phyloP scores from a whole-genome alignment of 2,888 invertebrate species.

The Calliphora vomitoria region DNA sequence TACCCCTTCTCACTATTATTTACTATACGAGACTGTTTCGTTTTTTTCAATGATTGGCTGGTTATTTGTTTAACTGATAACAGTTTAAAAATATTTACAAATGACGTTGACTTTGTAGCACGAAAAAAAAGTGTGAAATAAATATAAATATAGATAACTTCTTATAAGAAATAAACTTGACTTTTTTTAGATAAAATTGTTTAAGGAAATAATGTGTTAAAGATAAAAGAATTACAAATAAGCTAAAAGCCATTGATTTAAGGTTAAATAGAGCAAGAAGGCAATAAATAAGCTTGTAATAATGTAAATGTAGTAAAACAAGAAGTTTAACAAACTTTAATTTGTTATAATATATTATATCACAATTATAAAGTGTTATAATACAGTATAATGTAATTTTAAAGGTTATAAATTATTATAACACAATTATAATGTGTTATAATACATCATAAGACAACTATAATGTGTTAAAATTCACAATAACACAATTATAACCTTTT shows the following conservation, averaged over 20 bases:
- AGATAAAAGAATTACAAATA: background rate
- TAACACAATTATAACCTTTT: no score
- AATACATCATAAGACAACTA: no score
- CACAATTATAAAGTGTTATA: no score
- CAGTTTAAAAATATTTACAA: background rate
- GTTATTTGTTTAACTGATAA: background rate
- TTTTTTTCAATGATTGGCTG: background rate
- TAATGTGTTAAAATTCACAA: no score
- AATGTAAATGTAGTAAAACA: no score
- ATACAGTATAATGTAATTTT: no score
- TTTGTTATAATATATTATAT: no score
- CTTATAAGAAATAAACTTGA: conserved; percentile 10
- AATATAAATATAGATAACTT: background rate
- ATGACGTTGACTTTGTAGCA: background rate
- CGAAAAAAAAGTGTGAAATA: background rate
- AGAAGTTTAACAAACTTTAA: no score
- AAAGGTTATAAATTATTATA: no score
- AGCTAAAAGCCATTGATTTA: background rate
- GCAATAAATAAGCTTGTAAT: no score
- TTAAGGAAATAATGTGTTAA: background rate
- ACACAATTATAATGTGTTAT: no score
- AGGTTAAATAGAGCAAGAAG: no score
- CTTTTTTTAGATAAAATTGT: conserved; percentile 1
- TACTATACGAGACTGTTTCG: background rate
- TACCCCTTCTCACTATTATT: background rate